Conservation (phyloP, 2,888 invertebrate genomes). For the Scaptomyza flava region DNA sequence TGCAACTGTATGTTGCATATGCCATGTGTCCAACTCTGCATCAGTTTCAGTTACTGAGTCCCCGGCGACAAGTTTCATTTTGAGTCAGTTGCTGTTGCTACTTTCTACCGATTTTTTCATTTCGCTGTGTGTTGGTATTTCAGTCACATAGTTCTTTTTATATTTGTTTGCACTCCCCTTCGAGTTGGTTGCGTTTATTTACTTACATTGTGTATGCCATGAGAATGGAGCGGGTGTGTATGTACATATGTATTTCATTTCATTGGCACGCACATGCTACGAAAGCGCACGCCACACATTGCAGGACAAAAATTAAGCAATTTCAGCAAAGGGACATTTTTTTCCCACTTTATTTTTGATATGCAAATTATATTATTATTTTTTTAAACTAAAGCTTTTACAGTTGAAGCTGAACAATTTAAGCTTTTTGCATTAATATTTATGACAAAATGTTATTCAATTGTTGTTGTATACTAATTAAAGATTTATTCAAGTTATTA, state of each 20-base stretch:
- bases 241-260: slow-evolving; percentile 49
- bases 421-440: slow-evolving; percentile 36
- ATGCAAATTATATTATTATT: slow-evolving; percentile 13
- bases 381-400: not conserved
- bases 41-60: slow-evolving; percentile 24
- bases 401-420: slow-evolving; percentile 12
- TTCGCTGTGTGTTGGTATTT: slow-evolving; percentile 56
- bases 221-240: slow-evolving; percentile 29
- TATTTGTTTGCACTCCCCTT: slow-evolving; percentile 10
- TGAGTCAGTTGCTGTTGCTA: slow-evolving; percentile 12
- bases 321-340: slow-evolving; percentile 28
- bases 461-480: slow-evolving; percentile 5
- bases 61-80: slow-evolving; percentile 7
- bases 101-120: not conserved
- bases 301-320: slow-evolving; percentile 42
- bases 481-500: not conserved
- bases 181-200: slow-evolving; percentile 54
- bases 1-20: slow-evolving; percentile 52
- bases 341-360: not conserved
- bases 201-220: slow-evolving; percentile 49
- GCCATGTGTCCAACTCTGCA: slow-evolving; percentile 45
- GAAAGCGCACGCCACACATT: slow-evolving; percentile 1
- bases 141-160: slow-evolving; percentile 22
- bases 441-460: slow-evolving; percentile 26
- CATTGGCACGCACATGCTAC: slow-evolving; percentile 27